These are phyloP conservation scores for Chironomus riparius DNA, from an alignment of 2,888 invertebrate species.

Conservation along the genomic window DNA sequence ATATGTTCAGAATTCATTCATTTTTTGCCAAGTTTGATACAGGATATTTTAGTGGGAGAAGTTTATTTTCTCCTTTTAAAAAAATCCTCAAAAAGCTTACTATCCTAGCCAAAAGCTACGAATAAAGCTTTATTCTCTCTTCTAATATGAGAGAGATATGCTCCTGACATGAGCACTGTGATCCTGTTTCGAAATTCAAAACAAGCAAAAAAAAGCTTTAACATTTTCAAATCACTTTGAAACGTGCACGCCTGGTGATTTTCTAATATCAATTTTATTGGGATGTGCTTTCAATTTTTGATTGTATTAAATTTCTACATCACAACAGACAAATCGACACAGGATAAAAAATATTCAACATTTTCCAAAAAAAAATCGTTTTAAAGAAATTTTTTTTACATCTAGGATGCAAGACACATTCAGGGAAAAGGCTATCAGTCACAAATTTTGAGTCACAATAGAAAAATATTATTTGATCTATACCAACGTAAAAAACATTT, in stretches of 20 bases:
- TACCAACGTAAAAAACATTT: not conserved
- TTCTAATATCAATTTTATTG: conserved; percentile 7
- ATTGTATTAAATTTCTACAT: not conserved
- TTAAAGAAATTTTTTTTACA: no score
- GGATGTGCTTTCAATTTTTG: not conserved
- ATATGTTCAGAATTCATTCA: not conserved
- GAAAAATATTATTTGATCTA: not conserved
- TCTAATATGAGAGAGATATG: no score
- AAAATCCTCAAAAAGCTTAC: no score
- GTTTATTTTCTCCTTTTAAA: no score
- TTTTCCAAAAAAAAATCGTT: no score
- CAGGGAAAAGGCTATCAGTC: not conserved
- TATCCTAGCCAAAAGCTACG: no score
- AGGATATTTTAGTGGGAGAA: not conserved
- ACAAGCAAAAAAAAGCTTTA: not conserved
- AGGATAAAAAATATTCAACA: no score
- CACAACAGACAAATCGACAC: no score
- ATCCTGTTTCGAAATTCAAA: not conserved
- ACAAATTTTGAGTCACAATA: not conserved
- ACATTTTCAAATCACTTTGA: not conserved
- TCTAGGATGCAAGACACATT: no score
- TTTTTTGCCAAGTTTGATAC: not conserved
- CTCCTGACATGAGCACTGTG: not conserved
- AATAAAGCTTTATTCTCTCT: not conserved
- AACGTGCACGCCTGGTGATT: conserved; percentile 16